phyloP scores from a whole-genome alignment of 2,797 vertebrate genomes.

The Eleutherodactylus coqui region DNA sequence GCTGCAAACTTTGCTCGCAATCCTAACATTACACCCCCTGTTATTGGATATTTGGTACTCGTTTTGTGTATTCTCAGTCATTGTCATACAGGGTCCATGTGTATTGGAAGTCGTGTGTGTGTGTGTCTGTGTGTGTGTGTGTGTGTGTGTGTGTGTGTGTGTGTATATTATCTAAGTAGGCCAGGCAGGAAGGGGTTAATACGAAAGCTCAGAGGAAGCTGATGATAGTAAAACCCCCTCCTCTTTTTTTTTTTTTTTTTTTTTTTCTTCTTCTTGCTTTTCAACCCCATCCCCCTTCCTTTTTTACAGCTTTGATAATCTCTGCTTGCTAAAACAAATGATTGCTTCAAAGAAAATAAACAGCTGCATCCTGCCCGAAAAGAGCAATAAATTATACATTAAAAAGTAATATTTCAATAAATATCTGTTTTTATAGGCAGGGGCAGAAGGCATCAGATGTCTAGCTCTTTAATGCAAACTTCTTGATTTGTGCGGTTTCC shows the following conservation, averaged over 20 bases:
- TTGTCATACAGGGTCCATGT: not conserved
- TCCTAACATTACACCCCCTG: not conserved
- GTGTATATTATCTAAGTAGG: constrained; percentile 3
- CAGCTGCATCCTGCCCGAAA: not conserved
- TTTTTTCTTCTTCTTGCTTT: constrained; percentile 12
- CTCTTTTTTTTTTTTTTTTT: constrained; percentile 20
- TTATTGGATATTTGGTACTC: not conserved
- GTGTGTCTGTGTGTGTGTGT: too few relatives aligned
- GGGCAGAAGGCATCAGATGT: not conserved
- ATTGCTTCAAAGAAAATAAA: constrained; percentile 40
- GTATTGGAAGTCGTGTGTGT: too few relatives aligned
- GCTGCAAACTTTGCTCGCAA: not conserved
- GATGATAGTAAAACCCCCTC: not conserved
- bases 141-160: too few relatives aligned
- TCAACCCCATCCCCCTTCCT: constrained; percentile 20
- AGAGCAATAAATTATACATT: not conserved
- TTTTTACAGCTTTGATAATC: constrained; percentile 47
- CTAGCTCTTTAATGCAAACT: too few relatives aligned
- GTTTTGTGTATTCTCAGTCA: not conserved
- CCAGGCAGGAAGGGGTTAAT: constrained; percentile 50
- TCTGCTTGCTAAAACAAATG: constrained; percentile 52
- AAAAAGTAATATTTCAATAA: not conserved
- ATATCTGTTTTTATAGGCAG: not conserved
- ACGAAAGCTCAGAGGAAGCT: constrained; percentile 48
- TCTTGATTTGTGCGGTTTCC: too few relatives aligned